Evolutionary conservation across 2,888 invertebrate genomes (phyloP).

Genomic region (Ophioninae sp.): DNA sequence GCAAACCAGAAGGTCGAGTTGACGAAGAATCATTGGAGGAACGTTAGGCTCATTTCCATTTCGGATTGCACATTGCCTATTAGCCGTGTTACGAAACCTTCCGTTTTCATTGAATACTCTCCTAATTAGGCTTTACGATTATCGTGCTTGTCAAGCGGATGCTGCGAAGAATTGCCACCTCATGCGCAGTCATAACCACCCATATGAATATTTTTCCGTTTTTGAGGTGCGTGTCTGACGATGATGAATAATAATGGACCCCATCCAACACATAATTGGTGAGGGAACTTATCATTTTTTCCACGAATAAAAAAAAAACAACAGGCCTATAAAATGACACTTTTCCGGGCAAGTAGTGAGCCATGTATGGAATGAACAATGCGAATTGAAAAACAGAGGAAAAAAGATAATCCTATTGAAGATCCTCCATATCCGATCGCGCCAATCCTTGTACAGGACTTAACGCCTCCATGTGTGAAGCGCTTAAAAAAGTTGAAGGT

Average conservation of each 20-base stretch:
- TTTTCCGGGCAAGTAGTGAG: not conserved
- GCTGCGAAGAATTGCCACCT: not conserved
- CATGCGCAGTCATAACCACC: not conserved
- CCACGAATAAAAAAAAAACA: not conserved
- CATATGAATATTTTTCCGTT: not conserved
- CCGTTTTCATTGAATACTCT: not conserved
- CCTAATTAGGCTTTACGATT: not conserved
- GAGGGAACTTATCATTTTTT: not conserved
- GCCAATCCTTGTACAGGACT: not conserved
- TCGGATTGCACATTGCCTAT: not conserved
- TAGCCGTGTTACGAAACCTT: not conserved
- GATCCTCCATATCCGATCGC: not conserved
- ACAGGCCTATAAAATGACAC: not conserved
- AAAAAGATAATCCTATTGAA: slow-evolving; percentile 15
- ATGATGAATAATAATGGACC: not conserved
- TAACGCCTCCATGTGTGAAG: not conserved
- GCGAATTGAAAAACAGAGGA: slow-evolving; percentile 1
- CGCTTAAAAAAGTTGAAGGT: slow-evolving; percentile 36
- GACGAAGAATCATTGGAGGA: not conserved
- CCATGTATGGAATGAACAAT: not conserved
- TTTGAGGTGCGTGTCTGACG: not conserved
- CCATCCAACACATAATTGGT: not conserved
- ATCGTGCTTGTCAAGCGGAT: not conserved
- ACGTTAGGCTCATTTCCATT: not conserved
- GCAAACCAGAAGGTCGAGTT: not conserved